Evolutionary conservation across 2,888 invertebrate species (phyloP), one percentile per base, ranked within the genome.

Genomic region (Atrina japonica): DNA sequence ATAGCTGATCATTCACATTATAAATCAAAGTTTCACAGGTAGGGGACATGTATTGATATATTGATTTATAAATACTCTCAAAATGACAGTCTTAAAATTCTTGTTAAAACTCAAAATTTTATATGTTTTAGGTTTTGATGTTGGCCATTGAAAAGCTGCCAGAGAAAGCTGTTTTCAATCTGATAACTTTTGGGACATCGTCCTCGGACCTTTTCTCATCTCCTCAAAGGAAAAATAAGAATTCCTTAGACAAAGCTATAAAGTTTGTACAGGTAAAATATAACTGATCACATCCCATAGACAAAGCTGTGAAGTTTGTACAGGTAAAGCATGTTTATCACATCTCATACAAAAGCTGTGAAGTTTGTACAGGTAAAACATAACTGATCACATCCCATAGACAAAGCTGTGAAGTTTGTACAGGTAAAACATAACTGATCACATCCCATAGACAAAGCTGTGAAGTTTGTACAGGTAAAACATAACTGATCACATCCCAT

Each of bases 141-240:
- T 65, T 86, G 25, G 82, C 87, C 25, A 75, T 91, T 3, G 85
- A 89, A 58, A 83, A 86, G 5, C 71, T 91, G 49, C 87, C 89
- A 6, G 70, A 74, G 14, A 74, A 84, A 27, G 84, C 84, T 55
- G 78, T 77, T 47, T 90, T 91, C 79, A 91, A 91, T 73, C 73
- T 91, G 3, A 77, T 89, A 23, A 78, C 83, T 7, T 91, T 91
- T 81, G 91, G 91, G 21, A 81, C 85, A 30, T 69, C 76, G 11
- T 71, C 66, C 61, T 66, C 53, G 23, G 80, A 80, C 35, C 64
- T 80, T 43, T 80, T 77, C 49, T 76, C 75, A 9, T 66, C 71
- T 9, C 56, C 76, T 16, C 76, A 77, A 52, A 72, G 49, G 47
- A 67, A 64, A 47, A 63, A 74, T n/a, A 77, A 74, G 50, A 41